Evolutionary conservation across 1,140 invertebrate genomes (phyloP).

Genomic region (Hormaphis cornu): DNA sequence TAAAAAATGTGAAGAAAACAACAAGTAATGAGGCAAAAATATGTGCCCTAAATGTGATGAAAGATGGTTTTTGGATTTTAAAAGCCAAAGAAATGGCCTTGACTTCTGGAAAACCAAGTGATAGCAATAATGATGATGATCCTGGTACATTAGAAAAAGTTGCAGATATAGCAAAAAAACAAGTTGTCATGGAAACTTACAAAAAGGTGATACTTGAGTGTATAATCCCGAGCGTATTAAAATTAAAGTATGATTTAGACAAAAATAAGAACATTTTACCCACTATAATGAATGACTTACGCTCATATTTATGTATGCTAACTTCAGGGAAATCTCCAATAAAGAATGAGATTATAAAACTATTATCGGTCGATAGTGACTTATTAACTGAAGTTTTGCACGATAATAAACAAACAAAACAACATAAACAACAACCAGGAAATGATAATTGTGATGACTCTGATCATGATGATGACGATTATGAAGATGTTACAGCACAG

Average conservation of each 20-base stretch:
- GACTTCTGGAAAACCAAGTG: conserved; percentile 10
- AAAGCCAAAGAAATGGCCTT: conserved; percentile 25
- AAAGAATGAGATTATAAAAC: neutral
- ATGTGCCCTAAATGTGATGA: neutral
- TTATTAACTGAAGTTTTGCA: neutral
- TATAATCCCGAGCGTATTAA: conserved; percentile 4
- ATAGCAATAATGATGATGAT: conserved; percentile 2
- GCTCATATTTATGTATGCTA: neutral
- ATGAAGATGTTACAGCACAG: neutral
- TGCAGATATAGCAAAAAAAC: conserved; percentile 7
- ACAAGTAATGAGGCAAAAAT: neutral
- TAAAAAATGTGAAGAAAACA: neutral
- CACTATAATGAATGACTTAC: neutral
- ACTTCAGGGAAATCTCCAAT: conserved; percentile 7
- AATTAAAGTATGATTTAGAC: conserved; percentile 22
- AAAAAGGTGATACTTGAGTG: conserved; percentile 4
- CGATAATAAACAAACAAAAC: conserved; percentile 10
- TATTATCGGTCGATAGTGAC: conserved; percentile 10
- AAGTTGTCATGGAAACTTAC: conserved; percentile 12
- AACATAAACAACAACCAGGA: neutral
- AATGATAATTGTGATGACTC: neutral
- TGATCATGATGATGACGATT: conserved; percentile 21
- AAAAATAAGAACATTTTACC: neutral
- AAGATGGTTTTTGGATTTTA: conserved; percentile 20
- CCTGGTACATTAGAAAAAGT: conserved; percentile 20